Base-by-base conservation (phyloP, 2,888 invertebrate species). In the Eilema sororculum region DNA sequence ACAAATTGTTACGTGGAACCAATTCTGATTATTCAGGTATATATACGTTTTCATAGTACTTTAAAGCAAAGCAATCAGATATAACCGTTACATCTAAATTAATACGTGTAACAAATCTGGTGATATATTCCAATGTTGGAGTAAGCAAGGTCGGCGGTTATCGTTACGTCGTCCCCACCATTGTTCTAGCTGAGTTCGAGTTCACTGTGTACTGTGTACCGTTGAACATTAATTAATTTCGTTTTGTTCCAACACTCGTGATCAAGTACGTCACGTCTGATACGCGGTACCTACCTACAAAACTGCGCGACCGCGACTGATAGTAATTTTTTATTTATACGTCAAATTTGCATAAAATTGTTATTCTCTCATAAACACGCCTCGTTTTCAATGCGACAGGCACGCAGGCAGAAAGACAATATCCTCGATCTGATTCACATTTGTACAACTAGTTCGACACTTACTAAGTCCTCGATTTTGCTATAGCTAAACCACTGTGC, bases 81-180 rank as follows among this genome's bases (percentile, higher is more conserved):
- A 13, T 37, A 56, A 25, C 57, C 22, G 62, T 25, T 57, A 37
- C 10, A 63, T 59, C 28, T 25, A 46, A 46, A 30, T 61, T 60
- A 13, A 61, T 30, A 67, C 52, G 33, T 61, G 20, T 41, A 65
- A 5, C 37, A 57, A 68, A 72, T 66, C 65, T 59, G 59, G 63
- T 59, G 33, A 65, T 62, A 67, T 60, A 70, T 68, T 72, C n/a
- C 25, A 74, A 74, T 60, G 71, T 68, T 62, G 57, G 30, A 68
- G 73, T 67, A 20, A 62, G 37, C 87, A 87, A 88, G 88, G 87
- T 76, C 84, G 72, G 30, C 73, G 66, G 79, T 84, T 87, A 86
- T 87, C 88, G 81, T 75, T 77, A 76, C 74, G 83, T 76, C 75
- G 60, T 13, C 25, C 25, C 6, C 25, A 76, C 82, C 78, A 86